Evolutionary conservation across 2,888 invertebrate genomes (phyloP), one percentile per base, ranked within the genome.

Genomic region (Carterocephalus palaemon): DNA sequence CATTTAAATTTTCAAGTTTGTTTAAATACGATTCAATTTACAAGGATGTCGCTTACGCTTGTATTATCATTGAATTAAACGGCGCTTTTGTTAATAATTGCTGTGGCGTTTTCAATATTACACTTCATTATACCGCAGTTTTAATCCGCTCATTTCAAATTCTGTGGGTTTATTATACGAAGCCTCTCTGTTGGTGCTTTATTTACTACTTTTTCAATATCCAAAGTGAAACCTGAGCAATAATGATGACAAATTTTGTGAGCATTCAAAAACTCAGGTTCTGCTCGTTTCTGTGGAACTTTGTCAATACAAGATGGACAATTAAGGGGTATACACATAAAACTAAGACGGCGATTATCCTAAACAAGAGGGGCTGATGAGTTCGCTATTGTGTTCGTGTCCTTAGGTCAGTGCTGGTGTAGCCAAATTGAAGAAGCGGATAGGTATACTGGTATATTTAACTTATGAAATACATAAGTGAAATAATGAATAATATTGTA

Each of bases 281-380:
- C 17, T 19, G 9, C 2, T 8, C 2, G 9, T 10, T 33, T 41
- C 23, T 20, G 16, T 28, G 20, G 9, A 34, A 28, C 15, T 28
- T 33, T 46, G 24, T 46, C 8, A 13, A 31, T 38, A 32, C 15
- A 33, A 39, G 15, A 33, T 38, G 46, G 65, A 72, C 69, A 76
- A 75, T 79, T 74, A 79, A 64, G 69, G 51, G 51, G 60, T 59
- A 70, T 73, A 69, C 67, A 68, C 17, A 23, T 37, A 31, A 31
- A 45, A 37, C 23, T 45, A 45, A 45, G 65, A 63, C 62, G 59
- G 56, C 64, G 59, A 65, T 74, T 75, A 71, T 62, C 65, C 67
- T 68, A 76, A 79, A 82, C 83, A 84, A 83, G 83, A 75, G 79
- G 45, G 62, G 47, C 68, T 84, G 83, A 84, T 83, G 83, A 84